A percentile compares a stretch with the other conserved stretches of the same genome.
These are phyloP conservation scores for Vollenhovia emeryi DNA, from an alignment of 1,140 invertebrate species.

Conservation along the genomic window DNA sequence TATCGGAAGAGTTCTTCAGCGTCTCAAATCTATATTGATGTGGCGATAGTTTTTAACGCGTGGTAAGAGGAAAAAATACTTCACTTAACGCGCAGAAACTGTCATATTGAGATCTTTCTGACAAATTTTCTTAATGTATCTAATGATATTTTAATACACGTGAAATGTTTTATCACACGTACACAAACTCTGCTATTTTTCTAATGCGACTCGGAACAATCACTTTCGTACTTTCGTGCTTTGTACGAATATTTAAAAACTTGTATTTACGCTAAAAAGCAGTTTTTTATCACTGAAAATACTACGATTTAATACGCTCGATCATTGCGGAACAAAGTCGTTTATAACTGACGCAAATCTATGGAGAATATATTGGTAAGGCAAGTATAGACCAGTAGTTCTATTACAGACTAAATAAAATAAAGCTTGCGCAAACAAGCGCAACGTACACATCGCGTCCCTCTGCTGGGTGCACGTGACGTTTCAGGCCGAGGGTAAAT, in stretches of 20 bases:
- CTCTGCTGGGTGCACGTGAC: neutral
- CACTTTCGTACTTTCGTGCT: too few species aligned
- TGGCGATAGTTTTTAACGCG: neutral
- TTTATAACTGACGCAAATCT: neutral
- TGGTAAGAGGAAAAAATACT: neutral
- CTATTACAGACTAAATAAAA: neutral
- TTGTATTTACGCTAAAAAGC: neutral
- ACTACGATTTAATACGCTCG: neutral
- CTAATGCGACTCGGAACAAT: neutral
- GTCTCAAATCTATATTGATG: neutral
- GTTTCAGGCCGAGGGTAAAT: constrained; percentile 20
- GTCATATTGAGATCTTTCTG: neutral
- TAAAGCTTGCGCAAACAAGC: neutral
- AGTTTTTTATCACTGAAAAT: neutral
- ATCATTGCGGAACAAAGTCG: neutral
- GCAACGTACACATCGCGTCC: neutral
- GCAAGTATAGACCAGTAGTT: neutral
- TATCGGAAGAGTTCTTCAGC: neutral
- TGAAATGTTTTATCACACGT: neutral
- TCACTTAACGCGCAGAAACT: neutral
- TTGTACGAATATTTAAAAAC: constrained; percentile 16
- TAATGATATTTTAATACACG: neutral
- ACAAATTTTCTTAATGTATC: neutral
- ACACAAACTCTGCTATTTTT: neutral
- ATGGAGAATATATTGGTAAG: neutral